A percentile compares a stretch with the other conserved stretches of the same genome.
Conservation (phyloP, 2,797 vertebrate genomes). For the Propithecus perrieri region DNA sequence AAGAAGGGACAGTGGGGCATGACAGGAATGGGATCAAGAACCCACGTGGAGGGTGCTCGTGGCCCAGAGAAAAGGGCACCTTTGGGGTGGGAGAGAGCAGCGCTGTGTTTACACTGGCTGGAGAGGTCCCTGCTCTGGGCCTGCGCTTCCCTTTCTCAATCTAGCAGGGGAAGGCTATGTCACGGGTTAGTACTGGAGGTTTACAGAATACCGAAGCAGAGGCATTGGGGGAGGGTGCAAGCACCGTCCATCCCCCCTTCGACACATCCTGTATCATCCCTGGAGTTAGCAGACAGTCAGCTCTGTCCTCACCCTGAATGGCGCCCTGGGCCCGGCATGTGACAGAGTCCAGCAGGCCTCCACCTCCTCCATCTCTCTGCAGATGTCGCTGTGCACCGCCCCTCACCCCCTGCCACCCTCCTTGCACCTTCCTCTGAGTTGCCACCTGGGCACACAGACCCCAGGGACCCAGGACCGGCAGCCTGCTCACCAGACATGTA, state of each 20-base stretch:
- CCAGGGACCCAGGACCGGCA: background rate
- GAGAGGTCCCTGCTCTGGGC: background rate
- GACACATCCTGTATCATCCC: background rate
- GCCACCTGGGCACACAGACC: background rate
- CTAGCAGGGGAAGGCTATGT: background rate
- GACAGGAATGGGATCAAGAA: background rate
- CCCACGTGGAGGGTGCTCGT: fast-evolving
- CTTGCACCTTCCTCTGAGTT: background rate
- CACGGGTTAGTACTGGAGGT: too few species aligned
- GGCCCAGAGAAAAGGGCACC: background rate
- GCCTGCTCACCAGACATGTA: background rate
- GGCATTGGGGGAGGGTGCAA: fast-evolving
- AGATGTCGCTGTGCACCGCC: fast-evolving
- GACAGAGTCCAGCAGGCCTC: background rate
- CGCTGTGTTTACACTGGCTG: background rate
- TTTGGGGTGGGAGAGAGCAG: background rate
- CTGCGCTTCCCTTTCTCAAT: fast-evolving
- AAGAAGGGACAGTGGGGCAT: too few species aligned
- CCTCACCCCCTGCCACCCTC: too few species aligned
- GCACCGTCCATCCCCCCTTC: fast-evolving
- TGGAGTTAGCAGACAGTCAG: too few species aligned
- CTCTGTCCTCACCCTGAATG: background rate
- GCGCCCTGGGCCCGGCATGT: fast-evolving
- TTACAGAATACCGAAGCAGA: too few species aligned
- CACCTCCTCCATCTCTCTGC: background rate